Evolutionary conservation across 2,888 invertebrate genomes (phyloP).

Genomic region (Yponomeuta malinellus): DNA sequence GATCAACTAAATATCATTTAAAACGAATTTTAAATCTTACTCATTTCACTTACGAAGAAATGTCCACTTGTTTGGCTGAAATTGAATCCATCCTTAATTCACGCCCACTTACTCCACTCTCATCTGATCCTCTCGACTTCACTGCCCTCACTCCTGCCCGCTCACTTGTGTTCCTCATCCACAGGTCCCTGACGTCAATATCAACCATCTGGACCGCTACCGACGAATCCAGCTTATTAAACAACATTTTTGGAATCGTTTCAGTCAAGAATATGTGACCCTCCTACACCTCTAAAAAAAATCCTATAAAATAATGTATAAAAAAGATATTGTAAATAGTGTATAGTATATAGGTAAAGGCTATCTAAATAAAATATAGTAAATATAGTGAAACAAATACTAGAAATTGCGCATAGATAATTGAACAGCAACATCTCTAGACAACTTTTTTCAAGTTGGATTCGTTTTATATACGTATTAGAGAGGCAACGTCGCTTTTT

Average conservation of each 20-base stretch:
- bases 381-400: too few relatives aligned
- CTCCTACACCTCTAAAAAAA: slow-evolving; percentile 17
- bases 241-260: slow-evolving; percentile 22
- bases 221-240: slow-evolving; percentile 18
- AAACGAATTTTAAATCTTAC: slow-evolving; percentile 13
- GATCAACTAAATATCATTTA: slow-evolving; percentile 8
- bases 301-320: too few relatives aligned
- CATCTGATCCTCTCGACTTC: slow-evolving; percentile 18
- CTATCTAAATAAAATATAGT: too few relatives aligned
- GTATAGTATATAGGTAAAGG: too few relatives aligned
- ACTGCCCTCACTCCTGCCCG: slow-evolving; percentile 19
- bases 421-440: too few relatives aligned
- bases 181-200: slow-evolving; percentile 17
- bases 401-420: too few relatives aligned
- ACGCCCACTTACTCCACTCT: slow-evolving; percentile 16
- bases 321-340: too few relatives aligned
- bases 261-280: slow-evolving; percentile 18
- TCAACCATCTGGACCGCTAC: slow-evolving; percentile 18
- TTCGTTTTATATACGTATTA: too few relatives aligned
- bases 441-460: too few relatives aligned
- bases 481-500: too few relatives aligned
- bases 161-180: slow-evolving; percentile 21
- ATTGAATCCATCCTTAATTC: too few relatives aligned
- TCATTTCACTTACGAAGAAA: slow-evolving; percentile 21
- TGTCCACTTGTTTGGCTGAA: slow-evolving; percentile 18